Evolutionary conservation across 2,888 invertebrate species (phyloP), one percentile per base, ranked within the genome.

Genomic region (Diadegma fenestrale): DNA sequence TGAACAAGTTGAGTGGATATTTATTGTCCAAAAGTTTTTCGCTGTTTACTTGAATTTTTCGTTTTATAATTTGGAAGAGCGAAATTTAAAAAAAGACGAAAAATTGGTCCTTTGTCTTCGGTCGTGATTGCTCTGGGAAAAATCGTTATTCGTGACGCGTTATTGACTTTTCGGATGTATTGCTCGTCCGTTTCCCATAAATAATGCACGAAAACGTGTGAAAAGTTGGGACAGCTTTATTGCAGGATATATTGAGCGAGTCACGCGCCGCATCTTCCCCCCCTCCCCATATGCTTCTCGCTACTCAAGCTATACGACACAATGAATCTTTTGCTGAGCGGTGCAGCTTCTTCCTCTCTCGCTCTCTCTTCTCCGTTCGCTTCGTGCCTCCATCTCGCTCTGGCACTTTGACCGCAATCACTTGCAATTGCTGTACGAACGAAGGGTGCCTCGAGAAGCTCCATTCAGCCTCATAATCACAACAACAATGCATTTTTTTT

Each of bases 171-270:
- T 58, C 58, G 26, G 58, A 75, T 45, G 37, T 37, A 45, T 41
- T 66, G 26, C 43, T 26, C 45, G 26, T 41, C 43, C 71, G 58
- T 19, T 22, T 45, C 45, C 43, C 48, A 33, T 71, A 17, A 71
- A 51, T 64, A 37, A 61, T 80, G 72, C 19, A 73, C 48, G 77
- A 63, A 78, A 84, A 77, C 66, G 73, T 78, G 77, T 33, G 77
- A 72, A 69, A 78, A 78, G 69, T 58, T 22, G 14, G 68, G 76
- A 80, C 48, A 68, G 77, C 84, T 72, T 48, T 43, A 73, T 54
- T 81, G 69, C 51, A 72, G 68, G 54, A 63, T 75, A 78, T 75
- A 85, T 85, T 69, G 81, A 85, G 78, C 85, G 81, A 66, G 80
- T 81, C 81, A 69, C 78, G 81, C 58, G 80, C 68, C 72, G 75